Evolutionary conservation across 2,888 invertebrate genomes (phyloP), one percentile per base, ranked within the genome.

Genomic region (Idaea dimidiata): DNA sequence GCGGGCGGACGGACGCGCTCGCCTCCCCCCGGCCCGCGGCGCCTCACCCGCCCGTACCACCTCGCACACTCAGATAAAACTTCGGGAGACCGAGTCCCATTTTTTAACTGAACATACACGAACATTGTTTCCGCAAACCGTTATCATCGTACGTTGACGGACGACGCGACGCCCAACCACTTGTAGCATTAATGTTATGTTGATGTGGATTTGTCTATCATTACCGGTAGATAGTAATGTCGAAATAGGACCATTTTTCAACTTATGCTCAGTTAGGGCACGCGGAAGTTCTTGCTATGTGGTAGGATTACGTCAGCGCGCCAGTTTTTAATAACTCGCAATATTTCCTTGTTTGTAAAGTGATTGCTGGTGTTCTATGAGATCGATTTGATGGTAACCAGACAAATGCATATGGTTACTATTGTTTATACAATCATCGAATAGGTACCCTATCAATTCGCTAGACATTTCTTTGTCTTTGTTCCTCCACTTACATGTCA

Each of bases 291-390:
- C 81, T 84, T 81, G 81, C 76, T 79, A 78, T 81, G 77, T 80
- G 77, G 81, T 74, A 77, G 78, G 78, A 88, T 91, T 89, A 88
- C 91, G 90, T 90, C 90, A 90, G 84, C 86, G 88, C 84, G 87
- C 88, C 81, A 86, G 88, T 90, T 90, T 89, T 89, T 89, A 89
- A 87, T 89, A 89, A 87, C 86, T 88, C 81, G 80, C 82, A 83
- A 87, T 88, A 88, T 88, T 90, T 90, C 89, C 89, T 89, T 87
- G 84, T 89, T 88, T 86, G 84, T 80, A 80, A 74, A 80, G 79
- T 79, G 77, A 75, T 78, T 76, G 75, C 72, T 74, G 74, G 78
- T 76, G 77, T 75, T 75, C 78, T 71, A 78, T 73, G 75, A 76
- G 75, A 74, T 70, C 72, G 75, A 77, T 75, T 77, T 74, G 24